Evolutionary conservation across 1,140 invertebrate species (phyloP).

Genomic region (Macrostomum lignano): DNA sequence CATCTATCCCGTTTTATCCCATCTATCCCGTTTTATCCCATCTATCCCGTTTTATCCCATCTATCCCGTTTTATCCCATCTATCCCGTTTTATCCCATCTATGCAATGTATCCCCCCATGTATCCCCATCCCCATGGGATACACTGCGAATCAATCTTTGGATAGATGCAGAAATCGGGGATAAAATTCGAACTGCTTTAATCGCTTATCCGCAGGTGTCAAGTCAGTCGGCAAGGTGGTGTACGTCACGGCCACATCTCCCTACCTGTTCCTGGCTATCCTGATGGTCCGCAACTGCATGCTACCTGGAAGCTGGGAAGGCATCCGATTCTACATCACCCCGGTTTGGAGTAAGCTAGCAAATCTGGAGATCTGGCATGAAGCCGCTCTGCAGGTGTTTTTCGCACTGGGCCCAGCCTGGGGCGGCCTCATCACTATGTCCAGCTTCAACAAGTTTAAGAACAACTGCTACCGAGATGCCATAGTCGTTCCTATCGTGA

Average conservation of each 20-base stretch:
- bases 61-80: no score
- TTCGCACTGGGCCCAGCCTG: slow-evolving; percentile 87
- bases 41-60: no score
- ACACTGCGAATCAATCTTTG: no score
- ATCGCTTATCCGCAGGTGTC: slow-evolving; percentile 26
- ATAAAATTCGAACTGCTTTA: no score
- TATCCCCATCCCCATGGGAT: no score
- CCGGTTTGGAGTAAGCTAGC: slow-evolving; percentile 34
- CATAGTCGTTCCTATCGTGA: slow-evolving; percentile 30
- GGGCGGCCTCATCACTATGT: slow-evolving; percentile 71
- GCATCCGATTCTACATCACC: slow-evolving; percentile 61
- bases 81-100: no score
- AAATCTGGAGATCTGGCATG: slow-evolving; percentile 44
- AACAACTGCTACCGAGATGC: slow-evolving; percentile 44
- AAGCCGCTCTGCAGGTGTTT: slow-evolving; percentile 86
- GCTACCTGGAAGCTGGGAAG: slow-evolving; percentile 41
- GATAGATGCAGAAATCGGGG: no score
- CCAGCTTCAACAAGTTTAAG: slow-evolving; percentile 85
- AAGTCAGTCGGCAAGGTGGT: slow-evolving; percentile 9
- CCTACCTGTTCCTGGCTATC: slow-evolving; percentile 59
- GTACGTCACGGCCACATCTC: slow-evolving; percentile 53
- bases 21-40: no score
- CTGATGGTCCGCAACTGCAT: slow-evolving; percentile 53
- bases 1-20: no score
- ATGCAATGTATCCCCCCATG: no score